A percentile compares a stretch with the other conserved stretches of the same genome.
Conservation (phyloP, 2,888 invertebrate genomes). For the Eupithecia tripunctaria region DNA sequence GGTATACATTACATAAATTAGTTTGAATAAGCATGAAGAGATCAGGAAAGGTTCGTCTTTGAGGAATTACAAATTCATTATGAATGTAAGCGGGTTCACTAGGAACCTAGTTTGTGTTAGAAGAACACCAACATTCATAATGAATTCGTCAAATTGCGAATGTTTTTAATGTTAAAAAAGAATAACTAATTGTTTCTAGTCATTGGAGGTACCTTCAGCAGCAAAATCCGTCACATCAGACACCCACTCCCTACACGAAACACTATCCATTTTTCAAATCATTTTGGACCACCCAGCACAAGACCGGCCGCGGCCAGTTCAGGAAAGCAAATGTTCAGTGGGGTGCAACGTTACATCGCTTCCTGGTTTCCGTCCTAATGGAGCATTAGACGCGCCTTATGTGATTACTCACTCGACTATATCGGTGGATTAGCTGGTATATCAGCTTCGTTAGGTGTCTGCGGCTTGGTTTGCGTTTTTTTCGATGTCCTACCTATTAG, state of each 20-base stretch:
- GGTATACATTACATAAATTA: too few relatives aligned
- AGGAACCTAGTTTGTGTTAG: too few relatives aligned
- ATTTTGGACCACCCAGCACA: constrained; percentile 32
- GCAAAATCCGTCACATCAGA: constrained; percentile 31
- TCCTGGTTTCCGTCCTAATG: constrained; percentile 64
- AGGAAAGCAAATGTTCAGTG: constrained; percentile 62
- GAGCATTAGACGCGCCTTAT: constrained; percentile 62
- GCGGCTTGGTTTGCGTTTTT: background rate
- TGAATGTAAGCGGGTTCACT: too few relatives aligned
- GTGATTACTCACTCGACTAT: constrained; percentile 52
- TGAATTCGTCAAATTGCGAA: too few relatives aligned
- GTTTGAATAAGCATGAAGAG: too few relatives aligned
- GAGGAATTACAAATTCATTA: too few relatives aligned
- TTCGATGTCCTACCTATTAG: background rate
- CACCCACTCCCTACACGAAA: constrained; percentile 40
- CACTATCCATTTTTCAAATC: constrained; percentile 39
- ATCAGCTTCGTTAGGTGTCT: background rate
- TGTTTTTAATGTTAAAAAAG: too few relatives aligned
- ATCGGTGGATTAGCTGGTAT: constrained; percentile 27
- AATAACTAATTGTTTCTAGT: too few relatives aligned
- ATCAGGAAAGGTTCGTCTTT: too few relatives aligned
- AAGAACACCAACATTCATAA: too few relatives aligned
- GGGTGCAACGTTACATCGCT: constrained; percentile 65
- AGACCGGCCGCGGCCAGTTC: constrained; percentile 53
- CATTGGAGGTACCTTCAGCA: constrained; percentile 34